Base-by-base conservation (phyloP, 1,140 invertebrate genomes). In the Zaprionus inermis region DNA sequence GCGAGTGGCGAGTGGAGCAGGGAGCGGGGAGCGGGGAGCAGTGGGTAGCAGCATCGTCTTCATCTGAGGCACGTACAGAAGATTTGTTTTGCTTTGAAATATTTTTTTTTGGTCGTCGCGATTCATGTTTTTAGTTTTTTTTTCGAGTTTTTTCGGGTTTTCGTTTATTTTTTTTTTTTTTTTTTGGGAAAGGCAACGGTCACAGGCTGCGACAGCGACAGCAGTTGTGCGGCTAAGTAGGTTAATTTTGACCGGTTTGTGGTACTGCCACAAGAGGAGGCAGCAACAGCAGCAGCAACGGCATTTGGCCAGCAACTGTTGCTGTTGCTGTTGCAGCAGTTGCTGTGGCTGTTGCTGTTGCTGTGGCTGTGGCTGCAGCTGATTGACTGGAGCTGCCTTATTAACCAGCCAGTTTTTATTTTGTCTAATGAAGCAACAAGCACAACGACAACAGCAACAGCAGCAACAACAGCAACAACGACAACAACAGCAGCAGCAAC, bases 201-300 rank as follows among this genome's bases (percentile, higher is more conserved):
- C 44, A 49, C n/a, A 44, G n/a, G 16, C 36, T n/a, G 36, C 36
- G 36, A 16, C 16, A 66, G 72, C 28, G 30, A 66, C 38, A 59
- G 80, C 77, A 78, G 80, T 75, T 73, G 77, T 49, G 73, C 67
- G 63, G 67, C 57, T 89, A 88, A 88, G 84, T 88, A 88, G 84
- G 84, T 88, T 88, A 88, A 89, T 88, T 88, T 88, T 88, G 80
- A 88, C 84, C 84, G 84, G 84, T 88, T 88, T 88, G 77, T 73
- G 69, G 75, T n/a, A n/a, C 68, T 66, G 72, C 77, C 60, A 64
- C 66, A 63, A 74, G 38, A 44, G 38, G 38, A 44, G 38, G 51
- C 44, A 59, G 64, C 52, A 52, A 58, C 60, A 49, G 59, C 72
- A 59, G 22, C 10, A 30, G 10, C 10, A 72, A 72, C 61, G 71